Conservation (phyloP, 1,140 invertebrate species). For the Zelostemma sp. region DNA sequence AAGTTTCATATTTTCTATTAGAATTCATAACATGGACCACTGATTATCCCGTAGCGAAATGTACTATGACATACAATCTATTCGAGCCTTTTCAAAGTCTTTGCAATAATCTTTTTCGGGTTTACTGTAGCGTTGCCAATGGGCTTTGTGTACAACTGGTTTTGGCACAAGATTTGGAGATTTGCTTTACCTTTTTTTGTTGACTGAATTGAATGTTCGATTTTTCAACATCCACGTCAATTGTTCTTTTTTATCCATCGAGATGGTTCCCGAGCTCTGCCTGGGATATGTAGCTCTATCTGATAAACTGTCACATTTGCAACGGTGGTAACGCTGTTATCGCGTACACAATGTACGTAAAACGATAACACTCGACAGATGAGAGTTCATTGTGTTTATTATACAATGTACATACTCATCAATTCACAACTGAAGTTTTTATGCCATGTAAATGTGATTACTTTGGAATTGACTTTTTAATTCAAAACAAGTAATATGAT, state of each 20-base stretch:
- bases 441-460: too few species aligned
- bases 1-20: too few species aligned
- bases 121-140: background rate
- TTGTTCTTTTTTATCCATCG: conserved; percentile 30
- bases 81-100: too few species aligned
- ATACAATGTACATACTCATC: background rate
- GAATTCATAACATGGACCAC: too few species aligned
- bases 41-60: too few species aligned
- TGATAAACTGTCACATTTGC: conserved; percentile 34
- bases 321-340: conserved; percentile 19
- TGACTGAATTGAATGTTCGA: conserved; percentile 19
- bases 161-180: conserved; percentile 2
- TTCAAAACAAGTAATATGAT: too few species aligned
- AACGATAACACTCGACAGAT: conserved; percentile 14
- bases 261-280: conserved; percentile 7
- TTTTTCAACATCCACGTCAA: conserved; percentile 26
- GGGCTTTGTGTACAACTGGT: background rate
- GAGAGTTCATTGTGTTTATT: conserved; percentile 22
- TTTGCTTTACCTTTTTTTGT: conserved; percentile 26
- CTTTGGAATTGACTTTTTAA: too few species aligned
- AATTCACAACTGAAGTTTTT: conserved; percentile 15
- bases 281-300: conserved; percentile 18
- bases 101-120: background rate
- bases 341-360: background rate
- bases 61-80: too few species aligned